Evolutionary conservation across 1,140 invertebrate species (phyloP).

Genomic region (Drosophila subobscura): DNA sequence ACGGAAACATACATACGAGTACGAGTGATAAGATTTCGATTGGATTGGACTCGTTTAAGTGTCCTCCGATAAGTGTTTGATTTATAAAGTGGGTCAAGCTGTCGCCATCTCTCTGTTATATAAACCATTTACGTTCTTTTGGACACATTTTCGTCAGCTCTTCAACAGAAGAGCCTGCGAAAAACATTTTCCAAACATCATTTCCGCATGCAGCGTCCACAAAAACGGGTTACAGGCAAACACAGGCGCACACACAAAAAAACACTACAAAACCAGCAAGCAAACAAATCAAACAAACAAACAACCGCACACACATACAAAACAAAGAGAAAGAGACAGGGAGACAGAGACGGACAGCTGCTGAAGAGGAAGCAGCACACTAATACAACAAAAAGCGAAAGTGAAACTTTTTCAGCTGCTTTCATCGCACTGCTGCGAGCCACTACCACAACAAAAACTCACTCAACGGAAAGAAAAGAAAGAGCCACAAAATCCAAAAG

Average conservation of each 20-base stretch:
- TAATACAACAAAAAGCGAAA: slow-evolving; percentile 73
- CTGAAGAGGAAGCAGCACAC: slow-evolving; percentile 57
- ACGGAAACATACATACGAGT: neutral
- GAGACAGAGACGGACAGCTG: slow-evolving; percentile 8
- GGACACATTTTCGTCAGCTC: neutral
- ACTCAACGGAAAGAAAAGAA: slow-evolving; percentile 36
- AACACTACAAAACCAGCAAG: slow-evolving; percentile 55
- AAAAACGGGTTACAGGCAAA: slow-evolving; percentile 47
- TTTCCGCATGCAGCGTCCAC: slow-evolving; percentile 50
- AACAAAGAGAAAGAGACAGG: slow-evolving; percentile 17
- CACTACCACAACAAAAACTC: slow-evolving; percentile 28
- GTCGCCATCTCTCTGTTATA: slow-evolving; percentile 23
- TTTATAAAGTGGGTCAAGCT: slow-evolving; percentile 46
- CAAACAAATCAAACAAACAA: slow-evolving; percentile 59
- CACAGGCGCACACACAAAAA: slow-evolving; percentile 5
- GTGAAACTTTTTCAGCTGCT: slow-evolving; percentile 80
- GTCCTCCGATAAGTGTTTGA: slow-evolving; percentile 15
- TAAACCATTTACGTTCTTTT: slow-evolving; percentile 35
- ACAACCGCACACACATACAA: slow-evolving; percentile 21
- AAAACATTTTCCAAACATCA: slow-evolving; percentile 18
- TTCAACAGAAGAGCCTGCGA: slow-evolving; percentile 14
- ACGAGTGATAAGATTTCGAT: slow-evolving; percentile 8
- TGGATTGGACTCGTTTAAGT: neutral
- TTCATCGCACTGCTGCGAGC: slow-evolving; percentile 56
- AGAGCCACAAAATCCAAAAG: slow-evolving; percentile 15